These are phyloP conservation scores for Selenia dentaria DNA, from an alignment of 2,888 invertebrate species.

Conservation along the genomic window DNA sequence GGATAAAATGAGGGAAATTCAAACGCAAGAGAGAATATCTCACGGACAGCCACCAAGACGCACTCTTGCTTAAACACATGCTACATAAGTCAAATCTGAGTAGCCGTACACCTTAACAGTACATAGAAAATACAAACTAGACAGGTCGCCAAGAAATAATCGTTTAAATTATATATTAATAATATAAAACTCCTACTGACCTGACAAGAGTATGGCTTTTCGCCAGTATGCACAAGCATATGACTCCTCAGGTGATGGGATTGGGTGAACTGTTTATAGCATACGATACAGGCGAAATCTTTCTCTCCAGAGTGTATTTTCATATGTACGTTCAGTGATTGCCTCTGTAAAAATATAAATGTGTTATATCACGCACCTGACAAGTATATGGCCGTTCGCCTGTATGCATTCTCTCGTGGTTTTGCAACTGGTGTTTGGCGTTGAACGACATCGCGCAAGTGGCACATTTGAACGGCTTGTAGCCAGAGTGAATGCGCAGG, in stretches of 20 bases:
- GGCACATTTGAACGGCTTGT: constrained; percentile 78
- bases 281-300: constrained; percentile 57
- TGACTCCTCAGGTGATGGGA: constrained; percentile 65
- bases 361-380: constrained; percentile 56
- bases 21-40: too few relatives aligned
- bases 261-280: constrained; percentile 61
- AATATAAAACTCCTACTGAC: constrained; percentile 48
- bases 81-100: too few relatives aligned
- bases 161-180: constrained; percentile 3
- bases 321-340: constrained; percentile 61
- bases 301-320: constrained; percentile 61
- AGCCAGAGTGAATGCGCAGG: constrained; percentile 80
- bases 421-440: constrained; percentile 81
- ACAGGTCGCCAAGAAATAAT: constrained; percentile 12
- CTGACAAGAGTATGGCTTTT: constrained; percentile 62
- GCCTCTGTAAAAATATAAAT: constrained; percentile 53
- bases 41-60: too few relatives aligned
- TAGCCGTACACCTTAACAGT: constrained; percentile 5
- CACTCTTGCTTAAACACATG: too few relatives aligned
- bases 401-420: constrained; percentile 81
- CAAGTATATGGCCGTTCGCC: constrained; percentile 79
- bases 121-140: constrained; percentile 26
- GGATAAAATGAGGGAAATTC: too few relatives aligned
- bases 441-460: constrained; percentile 81
- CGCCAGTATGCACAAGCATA: constrained; percentile 61